Evolutionary conservation across 2,797 vertebrate genomes (phyloP).

Genomic region (Falco biarmicus): DNA sequence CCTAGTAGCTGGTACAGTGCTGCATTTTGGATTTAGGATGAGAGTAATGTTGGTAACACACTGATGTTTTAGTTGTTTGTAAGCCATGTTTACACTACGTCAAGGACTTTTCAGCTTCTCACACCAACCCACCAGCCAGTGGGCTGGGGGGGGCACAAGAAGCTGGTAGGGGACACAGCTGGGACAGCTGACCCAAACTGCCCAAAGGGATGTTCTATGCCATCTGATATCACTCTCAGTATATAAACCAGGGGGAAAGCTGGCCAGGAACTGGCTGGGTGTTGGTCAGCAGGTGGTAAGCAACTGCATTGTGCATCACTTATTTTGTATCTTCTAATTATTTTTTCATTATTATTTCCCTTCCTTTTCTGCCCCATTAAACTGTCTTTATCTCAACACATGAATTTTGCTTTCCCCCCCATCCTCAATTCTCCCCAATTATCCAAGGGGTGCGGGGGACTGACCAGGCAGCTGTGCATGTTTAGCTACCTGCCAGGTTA

Average conservation of each 20-base stretch:
- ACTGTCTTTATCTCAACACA: neutral
- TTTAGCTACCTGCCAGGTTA: neutral
- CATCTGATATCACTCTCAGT: neutral
- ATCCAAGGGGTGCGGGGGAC: neutral
- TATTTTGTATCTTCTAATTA: neutral
- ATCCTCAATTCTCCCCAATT: neutral
- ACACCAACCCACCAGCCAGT: neutral
- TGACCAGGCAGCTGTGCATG: neutral
- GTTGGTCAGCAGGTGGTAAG: neutral
- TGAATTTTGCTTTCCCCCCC: neutral
- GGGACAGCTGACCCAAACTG: neutral
- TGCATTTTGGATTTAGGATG: neutral
- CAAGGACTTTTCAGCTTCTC: neutral
- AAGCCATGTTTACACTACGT: neutral
- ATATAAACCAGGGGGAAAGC: neutral
- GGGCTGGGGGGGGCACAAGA: neutral
- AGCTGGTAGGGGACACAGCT: neutral
- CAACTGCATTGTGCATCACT: accelerated
- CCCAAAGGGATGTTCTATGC: neutral
- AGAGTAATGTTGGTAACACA: neutral
- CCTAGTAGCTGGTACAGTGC: neutral
- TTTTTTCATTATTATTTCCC: neutral
- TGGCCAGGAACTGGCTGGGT: neutral
- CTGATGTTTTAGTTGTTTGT: neutral
- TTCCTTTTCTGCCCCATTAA: neutral